Percentiles rank a stretch among this genome's conserved stretches.
phyloP scores from a whole-genome alignment of 2,797 vertebrate genomes.

The Acanthopagrus latus region DNA sequence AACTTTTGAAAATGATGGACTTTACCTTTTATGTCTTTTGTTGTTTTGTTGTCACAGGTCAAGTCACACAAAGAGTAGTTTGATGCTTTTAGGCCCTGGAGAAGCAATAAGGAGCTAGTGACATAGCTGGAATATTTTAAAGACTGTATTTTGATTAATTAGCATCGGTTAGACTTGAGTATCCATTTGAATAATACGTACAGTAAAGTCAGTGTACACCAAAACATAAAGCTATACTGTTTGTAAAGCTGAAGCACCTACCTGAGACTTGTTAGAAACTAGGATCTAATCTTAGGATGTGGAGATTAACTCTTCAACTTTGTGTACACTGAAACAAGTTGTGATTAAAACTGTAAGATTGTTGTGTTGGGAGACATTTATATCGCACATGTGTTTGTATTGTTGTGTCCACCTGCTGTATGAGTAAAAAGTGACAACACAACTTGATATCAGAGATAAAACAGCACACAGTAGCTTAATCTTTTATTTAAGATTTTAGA shows the following conservation, averaged over 20 bases:
- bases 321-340: not conserved
- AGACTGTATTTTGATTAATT: not conserved
- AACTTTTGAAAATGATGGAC: constrained; percentile 2
- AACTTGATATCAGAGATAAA: not conserved
- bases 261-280: not conserved
- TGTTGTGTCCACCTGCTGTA: not conserved
- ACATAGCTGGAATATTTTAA: not conserved
- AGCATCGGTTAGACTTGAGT: not conserved
- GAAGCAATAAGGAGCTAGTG: not conserved
- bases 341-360: not conserved
- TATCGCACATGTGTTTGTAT: not conserved
- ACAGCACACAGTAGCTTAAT: not conserved
- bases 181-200: not conserved
- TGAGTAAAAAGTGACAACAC: not conserved
- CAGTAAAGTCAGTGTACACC: not conserved
- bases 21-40: not conserved
- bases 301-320: not conserved
- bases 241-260: not conserved
- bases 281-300: not conserved
- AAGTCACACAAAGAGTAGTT: constrained; percentile 13
- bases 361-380: not conserved
- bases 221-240: not conserved
- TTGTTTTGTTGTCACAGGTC: constrained; percentile 1
- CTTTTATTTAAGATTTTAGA: not conserved
- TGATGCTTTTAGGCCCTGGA: not conserved